phyloP scores from a whole-genome alignment of 1,140 invertebrate species.

The Lepidurus apus region DNA sequence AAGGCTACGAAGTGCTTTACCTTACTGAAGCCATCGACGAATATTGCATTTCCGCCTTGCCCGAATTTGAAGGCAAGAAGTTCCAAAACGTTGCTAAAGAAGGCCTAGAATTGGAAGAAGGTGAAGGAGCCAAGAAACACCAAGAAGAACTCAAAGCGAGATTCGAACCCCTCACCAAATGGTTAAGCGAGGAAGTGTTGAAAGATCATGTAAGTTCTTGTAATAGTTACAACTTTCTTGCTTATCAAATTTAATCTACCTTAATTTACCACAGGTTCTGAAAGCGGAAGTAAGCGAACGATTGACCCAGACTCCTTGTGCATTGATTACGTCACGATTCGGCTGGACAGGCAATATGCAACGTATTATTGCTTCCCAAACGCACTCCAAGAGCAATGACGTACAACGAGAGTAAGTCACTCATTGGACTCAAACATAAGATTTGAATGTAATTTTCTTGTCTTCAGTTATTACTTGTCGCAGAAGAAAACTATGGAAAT shows the following conservation, averaged over 20 bases:
- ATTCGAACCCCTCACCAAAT: conserved; percentile 86
- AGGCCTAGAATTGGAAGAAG: conserved; percentile 80
- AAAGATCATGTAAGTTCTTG: conserved; percentile 63
- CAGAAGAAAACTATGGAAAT: conserved; percentile 98
- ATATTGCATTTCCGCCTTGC: conserved; percentile 91
- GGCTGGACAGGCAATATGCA: conserved; percentile 71
- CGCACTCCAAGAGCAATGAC: conserved; percentile 61
- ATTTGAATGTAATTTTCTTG: conserved; percentile 30
- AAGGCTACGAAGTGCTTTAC: conserved; percentile 95
- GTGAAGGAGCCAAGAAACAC: conserved; percentile 73
- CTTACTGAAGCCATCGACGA: conserved; percentile 96
- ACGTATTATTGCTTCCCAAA: conserved; percentile 60
- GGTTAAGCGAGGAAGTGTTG: conserved; percentile 79
- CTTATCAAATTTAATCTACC: conserved; percentile 13
- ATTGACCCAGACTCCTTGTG: conserved; percentile 58
- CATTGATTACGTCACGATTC: conserved; percentile 58
- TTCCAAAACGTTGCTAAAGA: conserved; percentile 99
- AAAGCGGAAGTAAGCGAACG: conserved; percentile 59
- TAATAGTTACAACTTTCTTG: conserved; percentile 23
- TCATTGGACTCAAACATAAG: background rate
- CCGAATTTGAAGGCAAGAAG: conserved; percentile 99
- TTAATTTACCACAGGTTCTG: conserved; percentile 48
- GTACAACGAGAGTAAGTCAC: conserved; percentile 51
- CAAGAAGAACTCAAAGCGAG: conserved; percentile 70
- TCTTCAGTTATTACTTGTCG: conserved; percentile 73